phyloP scores from a whole-genome alignment of 2,888 invertebrate genomes.

The Rhingia campestris region DNA sequence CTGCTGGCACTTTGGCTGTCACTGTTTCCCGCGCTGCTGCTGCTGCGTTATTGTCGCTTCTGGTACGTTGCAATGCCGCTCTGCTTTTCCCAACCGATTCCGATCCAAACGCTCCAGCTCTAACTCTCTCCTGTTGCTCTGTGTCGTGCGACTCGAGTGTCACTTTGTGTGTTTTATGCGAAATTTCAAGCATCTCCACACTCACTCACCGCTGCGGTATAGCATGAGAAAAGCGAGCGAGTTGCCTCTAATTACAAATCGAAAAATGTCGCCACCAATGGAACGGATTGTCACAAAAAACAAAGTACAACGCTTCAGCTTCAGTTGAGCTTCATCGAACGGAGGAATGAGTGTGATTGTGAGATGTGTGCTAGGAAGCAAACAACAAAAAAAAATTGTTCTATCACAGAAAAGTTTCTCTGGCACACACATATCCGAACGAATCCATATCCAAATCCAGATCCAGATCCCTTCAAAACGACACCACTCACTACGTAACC shows the following conservation, averaged over 20 bases:
- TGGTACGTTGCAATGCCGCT: conserved; percentile 36
- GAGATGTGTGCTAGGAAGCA: conserved; percentile 45
- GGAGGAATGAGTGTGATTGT: conserved; percentile 42
- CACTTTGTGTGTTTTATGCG: conserved; percentile 67
- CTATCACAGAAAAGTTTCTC: conserved; percentile 52
- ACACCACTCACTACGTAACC: conserved; percentile 70
- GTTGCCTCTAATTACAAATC: conserved; percentile 73
- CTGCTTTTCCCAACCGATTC: not conserved
- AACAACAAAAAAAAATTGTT: conserved; percentile 16
- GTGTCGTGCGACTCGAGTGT: conserved; percentile 34
- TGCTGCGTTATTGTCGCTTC: conserved; percentile 50
- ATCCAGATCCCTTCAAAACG: conserved; percentile 70
- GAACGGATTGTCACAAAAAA: conserved; percentile 72
- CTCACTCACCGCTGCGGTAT: conserved; percentile 27
- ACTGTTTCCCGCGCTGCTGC: conserved; percentile 42
- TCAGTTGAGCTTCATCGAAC: conserved; percentile 13
- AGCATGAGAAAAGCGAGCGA: conserved; percentile 13
- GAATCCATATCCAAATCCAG: conserved; percentile 69
- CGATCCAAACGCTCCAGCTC: conserved; percentile 22
- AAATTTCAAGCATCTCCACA: conserved; percentile 67
- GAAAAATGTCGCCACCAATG: conserved; percentile 73
- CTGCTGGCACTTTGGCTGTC: conserved; percentile 66
- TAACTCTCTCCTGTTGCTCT: conserved; percentile 37
- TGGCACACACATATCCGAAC: conserved; percentile 58
- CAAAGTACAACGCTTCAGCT: conserved; percentile 42